Conservation (phyloP, 2,113 vertebrate genomes). For the Trematomus loennbergii region DNA sequence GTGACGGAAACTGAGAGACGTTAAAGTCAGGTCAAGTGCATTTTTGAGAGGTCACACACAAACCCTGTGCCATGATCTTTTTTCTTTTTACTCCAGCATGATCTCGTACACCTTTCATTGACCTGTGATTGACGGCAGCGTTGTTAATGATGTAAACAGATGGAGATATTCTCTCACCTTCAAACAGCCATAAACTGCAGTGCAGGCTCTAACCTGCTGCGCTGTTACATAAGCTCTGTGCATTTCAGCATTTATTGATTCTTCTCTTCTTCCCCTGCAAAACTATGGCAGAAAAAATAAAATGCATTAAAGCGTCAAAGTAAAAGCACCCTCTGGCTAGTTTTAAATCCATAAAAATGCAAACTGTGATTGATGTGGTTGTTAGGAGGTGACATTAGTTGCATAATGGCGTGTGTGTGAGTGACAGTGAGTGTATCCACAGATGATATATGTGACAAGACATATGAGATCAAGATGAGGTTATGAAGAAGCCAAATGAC, state of each 20-base stretch:
- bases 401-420: not conserved
- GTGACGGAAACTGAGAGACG: conserved; percentile 25
- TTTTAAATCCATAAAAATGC: no score
- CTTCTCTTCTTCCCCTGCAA: not conserved
- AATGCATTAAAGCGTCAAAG: not conserved
- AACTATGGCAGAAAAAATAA: no score
- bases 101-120: not conserved
- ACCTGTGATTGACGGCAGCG: not conserved
- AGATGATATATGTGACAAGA: not conserved
- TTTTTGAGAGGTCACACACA: conserved; percentile 36
- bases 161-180: not conserved
- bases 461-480: conserved; percentile 23
- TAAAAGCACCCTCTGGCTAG: not conserved
- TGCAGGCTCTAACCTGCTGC: conserved; percentile 15
- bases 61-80: not conserved
- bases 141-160: not conserved
- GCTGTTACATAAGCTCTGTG: conserved; percentile 11
- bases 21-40: conserved; percentile 39
- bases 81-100: not conserved
- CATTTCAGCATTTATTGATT: conserved; percentile 13
- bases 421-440: not conserved
- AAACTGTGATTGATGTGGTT: no score
- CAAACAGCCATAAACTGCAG: not conserved
- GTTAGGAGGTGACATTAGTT: no score
- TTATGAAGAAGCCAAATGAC: not conserved